A percentile compares a stretch with the other conserved stretches of the same genome.
phyloP scores from a whole-genome alignment of 1,140 invertebrate species.

The Calephelis nemesis region DNA sequence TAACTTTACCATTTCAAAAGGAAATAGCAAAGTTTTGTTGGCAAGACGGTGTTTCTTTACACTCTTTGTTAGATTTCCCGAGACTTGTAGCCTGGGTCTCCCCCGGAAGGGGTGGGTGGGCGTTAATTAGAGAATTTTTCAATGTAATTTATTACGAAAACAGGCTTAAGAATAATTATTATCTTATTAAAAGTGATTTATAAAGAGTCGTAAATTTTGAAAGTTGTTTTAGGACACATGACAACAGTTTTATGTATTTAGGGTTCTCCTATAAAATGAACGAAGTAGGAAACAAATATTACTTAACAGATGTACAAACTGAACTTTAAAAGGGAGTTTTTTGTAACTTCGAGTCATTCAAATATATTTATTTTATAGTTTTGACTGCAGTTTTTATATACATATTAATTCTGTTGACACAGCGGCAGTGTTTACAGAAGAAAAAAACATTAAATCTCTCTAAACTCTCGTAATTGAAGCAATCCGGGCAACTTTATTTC shows the following conservation, averaged over 20 bases:
- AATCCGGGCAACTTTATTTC: no score
- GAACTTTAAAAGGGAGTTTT: no score
- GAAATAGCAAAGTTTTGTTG: slow-evolving; percentile 17
- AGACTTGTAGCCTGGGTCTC: neutral
- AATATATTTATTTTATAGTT: no score
- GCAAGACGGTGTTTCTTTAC: slow-evolving; percentile 15
- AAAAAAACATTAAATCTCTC: no score
- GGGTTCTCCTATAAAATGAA: no score
- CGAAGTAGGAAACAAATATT: no score
- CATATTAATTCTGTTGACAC: no score
- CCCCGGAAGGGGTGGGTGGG: neutral
- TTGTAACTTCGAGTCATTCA: no score
- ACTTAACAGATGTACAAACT: no score
- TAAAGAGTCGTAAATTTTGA: slow-evolving; percentile 1
- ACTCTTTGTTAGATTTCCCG: slow-evolving; percentile 7
- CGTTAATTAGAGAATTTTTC: slow-evolving; percentile 12
- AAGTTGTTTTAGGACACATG: neutral
- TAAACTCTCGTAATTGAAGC: no score
- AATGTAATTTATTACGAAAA: slow-evolving; percentile 13
- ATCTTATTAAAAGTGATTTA: slow-evolving; percentile 15
- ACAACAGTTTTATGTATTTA: neutral
- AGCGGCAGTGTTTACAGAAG: no score
- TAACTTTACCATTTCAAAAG: slow-evolving; percentile 18
- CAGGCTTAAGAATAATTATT: slow-evolving; percentile 16
- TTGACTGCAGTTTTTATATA: no score